These are phyloP conservation scores for Drosophila barbarae DNA, from an alignment of 2,888 invertebrate species.

Conservation along the genomic window DNA sequence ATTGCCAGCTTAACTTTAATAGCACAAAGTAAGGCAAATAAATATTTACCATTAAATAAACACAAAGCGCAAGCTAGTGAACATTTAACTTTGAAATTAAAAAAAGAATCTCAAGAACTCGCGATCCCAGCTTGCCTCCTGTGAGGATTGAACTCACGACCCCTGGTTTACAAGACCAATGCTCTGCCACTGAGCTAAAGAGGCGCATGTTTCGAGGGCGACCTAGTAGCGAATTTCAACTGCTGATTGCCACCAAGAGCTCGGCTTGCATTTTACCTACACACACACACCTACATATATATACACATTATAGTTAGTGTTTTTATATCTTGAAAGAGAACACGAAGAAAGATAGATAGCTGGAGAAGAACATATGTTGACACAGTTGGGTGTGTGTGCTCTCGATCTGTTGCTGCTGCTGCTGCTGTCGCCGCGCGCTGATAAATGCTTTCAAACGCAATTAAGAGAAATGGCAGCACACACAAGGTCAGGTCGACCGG, in stretches of 20 bases:
- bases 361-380: constrained; percentile 57
- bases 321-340: constrained; percentile 23
- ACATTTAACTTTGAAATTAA: background rate
- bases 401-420: constrained; percentile 23
- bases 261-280: constrained; percentile 24
- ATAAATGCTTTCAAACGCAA: constrained; percentile 57
- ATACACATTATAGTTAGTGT: constrained; percentile 5
- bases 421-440: constrained; percentile 27
- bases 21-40: background rate
- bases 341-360: constrained; percentile 30
- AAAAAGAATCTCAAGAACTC: background rate
- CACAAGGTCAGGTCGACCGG: constrained; percentile 50
- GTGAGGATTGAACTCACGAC: constrained; percentile 95
- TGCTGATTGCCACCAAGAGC: constrained; percentile 15
- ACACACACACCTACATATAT: background rate
- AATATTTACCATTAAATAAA: background rate
- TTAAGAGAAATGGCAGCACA: constrained; percentile 41
- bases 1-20: background rate
- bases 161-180: constrained; percentile 95
- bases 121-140: constrained; percentile 79
- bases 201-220: constrained; percentile 81
- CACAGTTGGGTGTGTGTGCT: constrained; percentile 55
- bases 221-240: constrained; percentile 47
- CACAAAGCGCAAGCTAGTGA: background rate
- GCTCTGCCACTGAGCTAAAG: constrained; percentile 95